A percentile compares a stretch with the other conserved stretches of the same genome.
Evolutionary conservation across 2,888 invertebrate species (phyloP).

Genomic region (Hanleya hanleyi): DNA sequence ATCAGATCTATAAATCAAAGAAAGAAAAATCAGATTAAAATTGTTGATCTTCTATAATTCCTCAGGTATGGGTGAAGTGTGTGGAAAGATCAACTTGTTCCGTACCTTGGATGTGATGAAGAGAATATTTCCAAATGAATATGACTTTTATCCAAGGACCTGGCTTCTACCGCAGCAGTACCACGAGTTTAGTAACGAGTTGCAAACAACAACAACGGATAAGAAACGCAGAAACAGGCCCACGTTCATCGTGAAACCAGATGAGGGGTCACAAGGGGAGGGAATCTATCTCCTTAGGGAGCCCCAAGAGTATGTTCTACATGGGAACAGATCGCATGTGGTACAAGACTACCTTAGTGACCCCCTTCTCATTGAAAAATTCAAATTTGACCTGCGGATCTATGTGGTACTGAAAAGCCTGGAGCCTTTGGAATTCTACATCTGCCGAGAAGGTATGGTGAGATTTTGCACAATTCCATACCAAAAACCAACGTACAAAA

Average conservation of each 20-base stretch:
- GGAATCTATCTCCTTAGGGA: constrained; percentile 75
- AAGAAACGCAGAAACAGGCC: constrained; percentile 50
- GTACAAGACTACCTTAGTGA: constrained; percentile 74
- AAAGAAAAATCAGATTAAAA: no score
- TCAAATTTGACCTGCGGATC: constrained; percentile 75
- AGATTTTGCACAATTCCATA: constrained; percentile 75
- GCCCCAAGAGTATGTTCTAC: constrained; percentile 65
- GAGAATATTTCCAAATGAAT: constrained; percentile 74
- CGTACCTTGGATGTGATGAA: constrained; percentile 74
- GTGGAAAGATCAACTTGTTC: constrained; percentile 74
- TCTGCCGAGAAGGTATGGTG: constrained; percentile 73
- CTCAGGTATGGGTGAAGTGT: constrained; percentile 74
- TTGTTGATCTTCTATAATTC: no score
- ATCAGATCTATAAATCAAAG: no score
- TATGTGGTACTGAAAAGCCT: constrained; percentile 74
- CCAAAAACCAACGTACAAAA: constrained; percentile 72
- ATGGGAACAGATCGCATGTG: constrained; percentile 51
- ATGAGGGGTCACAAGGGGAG: constrained; percentile 75
- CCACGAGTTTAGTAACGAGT: constrained; percentile 64
- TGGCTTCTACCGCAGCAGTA: constrained; percentile 75
- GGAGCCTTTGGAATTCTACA: constrained; percentile 74
- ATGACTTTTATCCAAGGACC: constrained; percentile 74
- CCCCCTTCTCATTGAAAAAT: constrained; percentile 72
- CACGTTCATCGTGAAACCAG: constrained; percentile 76
- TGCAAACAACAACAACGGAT: constrained; percentile 42